Conservation (phyloP, 2,113 vertebrate species). For the Crotalus horridus region DNA sequence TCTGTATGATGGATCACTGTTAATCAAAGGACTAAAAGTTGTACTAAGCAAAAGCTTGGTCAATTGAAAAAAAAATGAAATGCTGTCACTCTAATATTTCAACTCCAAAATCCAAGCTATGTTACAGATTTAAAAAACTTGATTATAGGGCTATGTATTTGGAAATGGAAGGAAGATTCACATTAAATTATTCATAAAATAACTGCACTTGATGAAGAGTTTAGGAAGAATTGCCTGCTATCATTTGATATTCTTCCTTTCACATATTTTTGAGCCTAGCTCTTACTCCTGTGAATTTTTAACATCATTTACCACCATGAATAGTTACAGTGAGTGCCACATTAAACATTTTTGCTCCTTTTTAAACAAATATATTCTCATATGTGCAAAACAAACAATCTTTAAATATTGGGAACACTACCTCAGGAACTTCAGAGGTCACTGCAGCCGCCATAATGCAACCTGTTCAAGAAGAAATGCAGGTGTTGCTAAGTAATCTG, state of each 20-base stretch:
- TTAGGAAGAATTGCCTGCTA: neutral
- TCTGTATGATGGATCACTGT: neutral
- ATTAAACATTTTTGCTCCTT: neutral
- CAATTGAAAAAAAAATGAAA: neutral
- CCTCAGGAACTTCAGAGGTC: neutral
- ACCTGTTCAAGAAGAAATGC: neutral
- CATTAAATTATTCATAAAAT: neutral
- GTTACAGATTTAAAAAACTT: neutral
- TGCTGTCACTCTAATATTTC: neutral
- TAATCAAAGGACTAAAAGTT: neutral
- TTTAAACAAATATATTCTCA: constrained; percentile 7
- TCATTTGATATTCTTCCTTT: neutral
- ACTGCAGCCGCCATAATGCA: neutral
- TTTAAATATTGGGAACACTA: neutral
- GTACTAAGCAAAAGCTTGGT: neutral
- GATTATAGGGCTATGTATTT: neutral
- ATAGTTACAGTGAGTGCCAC: neutral
- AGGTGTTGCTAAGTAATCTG: neutral
- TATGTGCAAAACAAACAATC: constrained; percentile 10
- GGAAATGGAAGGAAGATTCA: too few relatives aligned
- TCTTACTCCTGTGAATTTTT: neutral
- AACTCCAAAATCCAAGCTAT: neutral
- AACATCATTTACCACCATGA: neutral
- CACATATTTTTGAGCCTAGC: neutral
- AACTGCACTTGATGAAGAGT: neutral